phyloP scores from a whole-genome alignment of 1,140 invertebrate species.

The Neodiprion fabricii region DNA sequence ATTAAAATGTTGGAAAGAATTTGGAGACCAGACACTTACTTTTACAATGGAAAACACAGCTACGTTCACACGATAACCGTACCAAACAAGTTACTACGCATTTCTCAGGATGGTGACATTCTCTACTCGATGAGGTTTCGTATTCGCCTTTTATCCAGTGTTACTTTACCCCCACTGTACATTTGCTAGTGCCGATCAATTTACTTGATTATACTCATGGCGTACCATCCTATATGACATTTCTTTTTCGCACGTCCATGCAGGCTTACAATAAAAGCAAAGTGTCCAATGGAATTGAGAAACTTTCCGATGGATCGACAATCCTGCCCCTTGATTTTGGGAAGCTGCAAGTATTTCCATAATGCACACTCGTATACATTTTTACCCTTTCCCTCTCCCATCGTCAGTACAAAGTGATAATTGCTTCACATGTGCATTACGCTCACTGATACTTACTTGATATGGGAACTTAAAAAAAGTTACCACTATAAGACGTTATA shows the following conservation, averaged over 20 bases:
- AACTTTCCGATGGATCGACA: conserved; percentile 98
- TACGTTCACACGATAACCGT: conserved; percentile 95
- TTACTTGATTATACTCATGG: too few species aligned
- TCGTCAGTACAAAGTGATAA: conserved; percentile 11
- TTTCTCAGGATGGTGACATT: conserved; percentile 89
- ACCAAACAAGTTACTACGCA: conserved; percentile 91
- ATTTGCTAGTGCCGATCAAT: neutral
- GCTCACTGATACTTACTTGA: conserved; percentile 8
- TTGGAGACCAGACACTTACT: conserved; percentile 96
- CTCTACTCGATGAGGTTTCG: conserved; percentile 92
- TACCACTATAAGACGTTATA: too few species aligned
- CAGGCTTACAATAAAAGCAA: conserved; percentile 96
- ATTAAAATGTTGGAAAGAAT: conserved; percentile 93
- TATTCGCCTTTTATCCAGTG: conserved; percentile 27
- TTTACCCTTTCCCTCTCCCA: conserved; percentile 26
- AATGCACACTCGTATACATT: conserved; percentile 9
- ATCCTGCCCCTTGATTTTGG: conserved; percentile 89
- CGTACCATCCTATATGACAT: neutral
- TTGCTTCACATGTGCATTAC: conserved; percentile 7
- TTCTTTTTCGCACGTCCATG: conserved; percentile 35
- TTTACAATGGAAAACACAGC: conserved; percentile 91
- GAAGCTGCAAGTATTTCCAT: conserved; percentile 84
- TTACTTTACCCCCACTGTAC: conserved; percentile 15
- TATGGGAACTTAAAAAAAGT: too few species aligned
- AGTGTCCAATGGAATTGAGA: conserved; percentile 95